Percentiles rank a stretch among this genome's conserved stretches.
Conservation (phyloP, 2,113 vertebrate genomes). For the Sprattus sprattus region DNA sequence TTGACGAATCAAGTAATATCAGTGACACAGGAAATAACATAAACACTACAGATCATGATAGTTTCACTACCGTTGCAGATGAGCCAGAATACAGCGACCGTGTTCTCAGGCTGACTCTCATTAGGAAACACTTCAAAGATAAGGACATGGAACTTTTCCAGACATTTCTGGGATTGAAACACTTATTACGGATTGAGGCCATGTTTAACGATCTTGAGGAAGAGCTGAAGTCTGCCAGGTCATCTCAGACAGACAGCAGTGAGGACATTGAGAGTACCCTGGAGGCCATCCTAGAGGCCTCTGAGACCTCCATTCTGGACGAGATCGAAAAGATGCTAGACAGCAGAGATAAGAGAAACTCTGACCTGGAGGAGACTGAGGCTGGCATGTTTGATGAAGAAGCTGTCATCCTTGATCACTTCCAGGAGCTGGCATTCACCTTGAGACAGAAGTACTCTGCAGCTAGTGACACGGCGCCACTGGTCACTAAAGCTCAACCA, state of each 20-base stretch:
- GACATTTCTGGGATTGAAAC: slow-evolving; percentile 74
- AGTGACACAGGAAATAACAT: slow-evolving; percentile 12
- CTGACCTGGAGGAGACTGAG: slow-evolving; percentile 60
- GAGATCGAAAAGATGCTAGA: slow-evolving; percentile 81
- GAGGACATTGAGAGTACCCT: slow-evolving; percentile 76
- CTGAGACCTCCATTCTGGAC: slow-evolving; percentile 80
- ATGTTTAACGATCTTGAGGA: slow-evolving; percentile 82
- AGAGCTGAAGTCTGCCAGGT: slow-evolving; percentile 72
- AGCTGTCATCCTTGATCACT: slow-evolving; percentile 78
- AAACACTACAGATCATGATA: background rate
- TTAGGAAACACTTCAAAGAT: slow-evolving; percentile 76
- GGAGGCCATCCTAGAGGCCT: slow-evolving; percentile 81
- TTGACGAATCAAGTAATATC: background rate
- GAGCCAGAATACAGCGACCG: slow-evolving; percentile 66
- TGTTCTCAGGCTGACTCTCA: slow-evolving; percentile 69
- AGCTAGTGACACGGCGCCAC: slow-evolving; percentile 66
- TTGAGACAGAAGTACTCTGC: slow-evolving; percentile 80
- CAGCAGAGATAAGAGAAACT: slow-evolving; percentile 51
- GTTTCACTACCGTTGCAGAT: background rate
- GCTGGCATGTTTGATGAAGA: slow-evolving; percentile 75
- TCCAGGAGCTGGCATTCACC: slow-evolving; percentile 88
- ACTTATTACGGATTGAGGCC: slow-evolving; percentile 76
- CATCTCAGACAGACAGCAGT: slow-evolving; percentile 46
- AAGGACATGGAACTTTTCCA: slow-evolving; percentile 68
- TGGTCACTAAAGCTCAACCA: slow-evolving; percentile 47